A percentile compares a stretch with the other conserved stretches of the same genome.
Evolutionary conservation across 2,888 invertebrate genomes (phyloP).

Genomic region (Epirrhoe tristata): DNA sequence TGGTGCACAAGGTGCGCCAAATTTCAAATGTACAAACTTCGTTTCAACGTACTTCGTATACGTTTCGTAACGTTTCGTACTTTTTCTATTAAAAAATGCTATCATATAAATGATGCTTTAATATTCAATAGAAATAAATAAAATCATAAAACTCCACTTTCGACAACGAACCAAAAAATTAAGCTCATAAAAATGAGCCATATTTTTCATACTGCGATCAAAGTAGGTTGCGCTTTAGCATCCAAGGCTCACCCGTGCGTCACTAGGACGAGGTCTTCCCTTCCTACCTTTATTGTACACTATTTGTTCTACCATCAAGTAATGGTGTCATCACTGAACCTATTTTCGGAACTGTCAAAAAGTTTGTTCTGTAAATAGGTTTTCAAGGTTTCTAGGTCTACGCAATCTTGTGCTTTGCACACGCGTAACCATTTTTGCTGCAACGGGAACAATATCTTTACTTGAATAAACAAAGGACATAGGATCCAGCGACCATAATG

Average conservation of each 20-base stretch:
- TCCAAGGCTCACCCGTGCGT: slow-evolving; percentile 70
- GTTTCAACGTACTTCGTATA: too few relatives aligned
- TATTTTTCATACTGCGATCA: slow-evolving; percentile 17
- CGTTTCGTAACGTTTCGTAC: too few relatives aligned
- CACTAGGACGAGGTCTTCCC: slow-evolving; percentile 66
- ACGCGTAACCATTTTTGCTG: background rate
- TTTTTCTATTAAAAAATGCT: too few relatives aligned
- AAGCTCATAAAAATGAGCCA: slow-evolving; percentile 1
- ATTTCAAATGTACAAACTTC: too few relatives aligned
- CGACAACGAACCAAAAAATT: background rate
- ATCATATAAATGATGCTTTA: too few relatives aligned
- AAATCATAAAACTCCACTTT: background rate
- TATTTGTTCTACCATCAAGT: slow-evolving; percentile 61
- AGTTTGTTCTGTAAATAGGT: slow-evolving; percentile 4
- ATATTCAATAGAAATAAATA: background rate
- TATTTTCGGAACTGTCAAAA: slow-evolving; percentile 29
- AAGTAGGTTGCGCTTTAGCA: slow-evolving; percentile 43
- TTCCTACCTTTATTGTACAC: slow-evolving; percentile 42
- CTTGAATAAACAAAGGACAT: background rate
- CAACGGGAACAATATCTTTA: background rate
- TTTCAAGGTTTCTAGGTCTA: slow-evolving; percentile 10
- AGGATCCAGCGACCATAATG: background rate
- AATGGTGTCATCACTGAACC: slow-evolving; percentile 56
- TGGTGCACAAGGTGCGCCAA: too few relatives aligned
- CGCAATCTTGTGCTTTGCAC: slow-evolving; percentile 5